Evolutionary conservation across 2,797 vertebrate species (phyloP).

Genomic region (Apogon hyalosoma): DNA sequence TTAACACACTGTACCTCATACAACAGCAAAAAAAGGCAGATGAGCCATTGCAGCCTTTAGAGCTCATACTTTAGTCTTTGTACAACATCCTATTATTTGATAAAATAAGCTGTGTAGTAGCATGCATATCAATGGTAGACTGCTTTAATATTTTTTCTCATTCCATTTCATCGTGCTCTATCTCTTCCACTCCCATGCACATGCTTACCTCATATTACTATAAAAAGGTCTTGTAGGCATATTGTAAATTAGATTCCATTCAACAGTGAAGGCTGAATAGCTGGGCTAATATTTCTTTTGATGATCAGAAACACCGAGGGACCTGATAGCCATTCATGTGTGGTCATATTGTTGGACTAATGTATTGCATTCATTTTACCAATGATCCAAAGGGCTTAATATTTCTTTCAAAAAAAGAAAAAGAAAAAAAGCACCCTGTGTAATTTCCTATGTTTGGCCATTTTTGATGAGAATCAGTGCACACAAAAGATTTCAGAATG

Average conservation of each 20-base stretch:
- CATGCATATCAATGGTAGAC: constrained; percentile 48
- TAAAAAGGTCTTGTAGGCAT: constrained; percentile 68
- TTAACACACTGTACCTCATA: constrained; percentile 21
- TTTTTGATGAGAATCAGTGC: constrained; percentile 37
- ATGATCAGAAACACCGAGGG: constrained; percentile 79
- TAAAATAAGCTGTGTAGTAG: constrained; percentile 49
- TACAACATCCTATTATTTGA: constrained; percentile 50
- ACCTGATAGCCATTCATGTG: constrained; percentile 81
- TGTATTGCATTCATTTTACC: constrained; percentile 54
- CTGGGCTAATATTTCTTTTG: constrained; percentile 84
- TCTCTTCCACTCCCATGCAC: constrained; percentile 32
- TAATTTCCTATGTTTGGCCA: constrained; percentile 41
- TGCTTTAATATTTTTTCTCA: constrained; percentile 48
- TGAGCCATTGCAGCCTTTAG: constrained; percentile 24
- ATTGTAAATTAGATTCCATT: constrained; percentile 83
- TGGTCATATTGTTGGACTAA: constrained; percentile 48
- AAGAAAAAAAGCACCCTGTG: constrained; percentile 9
- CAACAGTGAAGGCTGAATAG: constrained; percentile 72
- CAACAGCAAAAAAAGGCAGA: constrained; percentile 43
- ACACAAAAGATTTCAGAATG: neutral
- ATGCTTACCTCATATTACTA: constrained; percentile 51
- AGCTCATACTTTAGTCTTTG: constrained; percentile 35
- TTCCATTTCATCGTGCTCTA: constrained; percentile 34
- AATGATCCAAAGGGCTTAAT: constrained; percentile 46
- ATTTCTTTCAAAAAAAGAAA: constrained; percentile 39